Evolutionary conservation across 2,113 vertebrate species (phyloP).

Genomic region (Psophia crepitans): DNA sequence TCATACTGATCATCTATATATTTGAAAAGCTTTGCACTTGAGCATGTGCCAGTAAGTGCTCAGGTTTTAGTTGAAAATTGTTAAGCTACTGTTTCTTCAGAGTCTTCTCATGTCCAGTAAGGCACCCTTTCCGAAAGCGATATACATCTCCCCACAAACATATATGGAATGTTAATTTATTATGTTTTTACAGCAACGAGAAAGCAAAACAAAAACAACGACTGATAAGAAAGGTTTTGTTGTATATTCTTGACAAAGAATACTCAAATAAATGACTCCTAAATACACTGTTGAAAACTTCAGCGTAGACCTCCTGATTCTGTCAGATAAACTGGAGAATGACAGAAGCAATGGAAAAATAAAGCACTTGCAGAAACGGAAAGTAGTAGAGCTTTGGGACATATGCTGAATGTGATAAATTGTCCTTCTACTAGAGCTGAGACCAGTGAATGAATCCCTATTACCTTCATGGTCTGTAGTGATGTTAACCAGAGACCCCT

Average conservation of each 20-base stretch:
- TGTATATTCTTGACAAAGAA: not conserved
- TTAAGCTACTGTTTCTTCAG: not conserved
- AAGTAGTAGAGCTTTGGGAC: not conserved
- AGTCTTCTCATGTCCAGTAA: not conserved
- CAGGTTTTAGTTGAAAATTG: not conserved
- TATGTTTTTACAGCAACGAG: not conserved
- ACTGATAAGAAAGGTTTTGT: not conserved
- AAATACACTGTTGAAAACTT: not conserved
- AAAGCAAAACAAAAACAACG: not conserved
- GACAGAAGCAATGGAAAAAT: not conserved
- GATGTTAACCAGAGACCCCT: not conserved
- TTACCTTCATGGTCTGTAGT: not conserved
- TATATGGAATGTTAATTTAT: not conserved
- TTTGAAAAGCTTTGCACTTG: not conserved
- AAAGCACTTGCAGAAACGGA: not conserved
- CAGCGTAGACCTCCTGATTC: not conserved
- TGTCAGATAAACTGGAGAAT: not conserved
- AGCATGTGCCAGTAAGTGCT: not conserved
- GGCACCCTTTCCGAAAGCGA: not conserved
- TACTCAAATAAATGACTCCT: not conserved
- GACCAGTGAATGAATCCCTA: not conserved
- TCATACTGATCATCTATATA: not conserved
- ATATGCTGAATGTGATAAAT: not conserved
- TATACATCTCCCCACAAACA: not conserved
- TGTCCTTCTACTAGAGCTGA: not conserved